phyloP scores from a whole-genome alignment of 2,888 invertebrate genomes.

The Phyto melanocephala region DNA sequence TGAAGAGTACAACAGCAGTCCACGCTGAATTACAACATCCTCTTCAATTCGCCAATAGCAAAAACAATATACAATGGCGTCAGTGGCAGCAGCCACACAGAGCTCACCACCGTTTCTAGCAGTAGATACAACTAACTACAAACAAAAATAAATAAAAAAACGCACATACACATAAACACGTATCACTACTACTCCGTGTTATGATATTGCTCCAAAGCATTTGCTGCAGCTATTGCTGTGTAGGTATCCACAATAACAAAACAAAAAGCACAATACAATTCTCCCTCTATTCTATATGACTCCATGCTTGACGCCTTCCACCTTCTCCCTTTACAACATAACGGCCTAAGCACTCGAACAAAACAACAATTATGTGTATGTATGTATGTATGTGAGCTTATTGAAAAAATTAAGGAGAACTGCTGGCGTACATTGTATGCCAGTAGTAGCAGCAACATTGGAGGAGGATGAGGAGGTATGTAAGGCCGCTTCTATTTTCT shows the following conservation, averaged over 20 bases:
- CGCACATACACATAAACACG: background rate
- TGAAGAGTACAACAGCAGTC: conserved; percentile 23
- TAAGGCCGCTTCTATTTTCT: conserved; percentile 45
- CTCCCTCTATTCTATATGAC: conserved; percentile 24
- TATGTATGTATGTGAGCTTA: no score
- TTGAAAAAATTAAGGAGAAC: background rate
- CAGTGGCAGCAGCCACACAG: conserved; percentile 2
- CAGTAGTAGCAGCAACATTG: background rate
- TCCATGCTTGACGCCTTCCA: background rate
- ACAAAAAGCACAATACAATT: background rate
- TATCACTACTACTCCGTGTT: no score
- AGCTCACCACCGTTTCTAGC: conserved; percentile 1
- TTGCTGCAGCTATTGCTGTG: conserved; percentile 3
- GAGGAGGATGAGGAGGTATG: conserved; percentile 8
- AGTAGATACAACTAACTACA: conserved; percentile 21
- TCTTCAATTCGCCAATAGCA: conserved; percentile 15
- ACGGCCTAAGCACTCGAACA: background rate
- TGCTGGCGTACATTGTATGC: background rate
- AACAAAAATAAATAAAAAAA: conserved; percentile 1
- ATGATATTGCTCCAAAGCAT: no score
- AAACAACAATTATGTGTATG: background rate
- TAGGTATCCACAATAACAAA: conserved; percentile 53
- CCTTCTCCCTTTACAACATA: background rate
- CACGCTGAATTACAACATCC: conserved; percentile 24
- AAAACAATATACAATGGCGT: background rate